Evolutionary conservation across 1,140 invertebrate genomes (phyloP).

Genomic region (Portunus trituberculatus): DNA sequence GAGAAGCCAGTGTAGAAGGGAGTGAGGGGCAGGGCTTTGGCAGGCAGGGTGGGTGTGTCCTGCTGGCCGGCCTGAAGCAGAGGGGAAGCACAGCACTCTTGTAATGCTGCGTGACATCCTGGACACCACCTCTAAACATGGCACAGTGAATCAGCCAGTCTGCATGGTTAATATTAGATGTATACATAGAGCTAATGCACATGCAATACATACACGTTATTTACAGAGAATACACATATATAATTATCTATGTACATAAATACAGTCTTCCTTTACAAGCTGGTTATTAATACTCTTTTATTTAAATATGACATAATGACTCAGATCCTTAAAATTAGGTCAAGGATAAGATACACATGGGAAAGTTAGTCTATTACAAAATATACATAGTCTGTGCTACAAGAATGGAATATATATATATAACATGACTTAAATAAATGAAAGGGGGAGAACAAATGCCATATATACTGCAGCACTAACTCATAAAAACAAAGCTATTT

Average conservation of each 20-base stretch:
- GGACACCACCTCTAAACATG: slow-evolving; percentile 47
- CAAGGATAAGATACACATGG: slow-evolving; percentile 28
- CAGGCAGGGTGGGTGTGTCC: neutral
- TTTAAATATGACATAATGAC: slow-evolving; percentile 25
- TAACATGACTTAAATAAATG: slow-evolving; percentile 28
- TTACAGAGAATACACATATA: slow-evolving; percentile 57
- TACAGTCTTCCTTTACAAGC: slow-evolving; percentile 71
- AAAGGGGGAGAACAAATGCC: slow-evolving; percentile 46
- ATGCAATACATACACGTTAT: slow-evolving; percentile 69
- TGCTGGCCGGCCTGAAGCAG: neutral
- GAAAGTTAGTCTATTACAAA: slow-evolving; percentile 27
- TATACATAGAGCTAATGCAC: slow-evolving; percentile 55
- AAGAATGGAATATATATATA: neutral
- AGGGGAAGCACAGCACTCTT: neutral
- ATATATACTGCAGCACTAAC: slow-evolving; percentile 6
- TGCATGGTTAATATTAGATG: slow-evolving; percentile 53
- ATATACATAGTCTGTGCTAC: slow-evolving; percentile 10
- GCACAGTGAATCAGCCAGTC: slow-evolving; percentile 59
- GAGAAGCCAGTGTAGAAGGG: neutral
- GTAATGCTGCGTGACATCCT: neutral
- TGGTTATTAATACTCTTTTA: neutral
- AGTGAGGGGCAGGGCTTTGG: neutral
- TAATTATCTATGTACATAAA: slow-evolving; percentile 64
- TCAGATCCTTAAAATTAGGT: neutral
- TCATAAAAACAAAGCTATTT: neutral